Base-by-base conservation (phyloP, 2,888 invertebrate genomes). In the Catocala sponsa region DNA sequence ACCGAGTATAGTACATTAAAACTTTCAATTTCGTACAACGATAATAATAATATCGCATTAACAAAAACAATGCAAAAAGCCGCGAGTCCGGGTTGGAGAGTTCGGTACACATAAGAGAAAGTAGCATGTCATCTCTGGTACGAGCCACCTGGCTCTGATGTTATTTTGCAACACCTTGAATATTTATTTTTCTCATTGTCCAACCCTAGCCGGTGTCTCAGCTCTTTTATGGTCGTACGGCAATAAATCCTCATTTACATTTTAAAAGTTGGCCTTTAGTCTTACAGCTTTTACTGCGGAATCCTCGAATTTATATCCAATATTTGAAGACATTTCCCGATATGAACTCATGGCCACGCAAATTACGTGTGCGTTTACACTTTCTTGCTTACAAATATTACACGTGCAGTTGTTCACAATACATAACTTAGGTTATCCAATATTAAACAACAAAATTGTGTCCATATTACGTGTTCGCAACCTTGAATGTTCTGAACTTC, bases 41-140 rank as follows among this genome's bases (percentile, higher is more conserved):
- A 83, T 86, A 87, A 88, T 90, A 88, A 89, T 84, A 89, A 88
- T 87, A 90, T 85, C 83, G 79, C 83, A 88, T 88, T 87, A 88
- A 89, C 85, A 87, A 89, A 91, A 91, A 91, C 91, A 91, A 90
- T 91, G 87, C 85, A 85, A 84, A 85, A 86, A 85, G 74, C 80
- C 66, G 82, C 76, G 79, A 72, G 88, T 90, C 91, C 91, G 91
- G 91, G 89, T 90, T 80, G 86, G 80, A 81, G 81, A 82, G 83
- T 83, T 81, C 79, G 80, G 74, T 65, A 79, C 78, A 80, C 76
- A 69, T 79, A 77, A 88, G 91, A 89, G 92, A 92, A 91, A 91
- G 92, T 90, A 80, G 72, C 86, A 78, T 89, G 85, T 86, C 88
- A 88, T 88, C 87, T 87, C 85, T 79, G 79, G 72, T 74, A 73